Evolutionary conservation across 2,113 vertebrate species (phyloP).

Genomic region (Sminthopsis crassicaudata): DNA sequence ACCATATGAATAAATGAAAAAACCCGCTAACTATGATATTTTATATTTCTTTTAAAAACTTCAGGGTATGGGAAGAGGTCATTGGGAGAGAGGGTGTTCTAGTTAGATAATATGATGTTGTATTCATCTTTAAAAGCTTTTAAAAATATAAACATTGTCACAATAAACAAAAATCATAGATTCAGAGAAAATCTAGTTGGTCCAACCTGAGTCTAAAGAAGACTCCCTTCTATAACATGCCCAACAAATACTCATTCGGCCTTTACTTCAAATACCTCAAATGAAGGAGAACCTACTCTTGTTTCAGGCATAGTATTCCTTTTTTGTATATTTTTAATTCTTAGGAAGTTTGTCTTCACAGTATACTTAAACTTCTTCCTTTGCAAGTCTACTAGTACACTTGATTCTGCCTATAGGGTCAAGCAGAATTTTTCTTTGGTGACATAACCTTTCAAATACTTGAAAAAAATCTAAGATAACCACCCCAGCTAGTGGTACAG

Average conservation of each 20-base stretch:
- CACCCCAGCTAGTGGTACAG: background rate
- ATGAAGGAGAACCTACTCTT: background rate
- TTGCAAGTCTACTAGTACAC: background rate
- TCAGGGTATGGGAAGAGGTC: background rate
- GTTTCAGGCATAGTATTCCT: background rate
- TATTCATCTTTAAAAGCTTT: constrained; percentile 9
- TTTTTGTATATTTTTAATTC: background rate
- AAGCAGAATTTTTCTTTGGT: background rate
- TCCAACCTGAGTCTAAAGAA: background rate
- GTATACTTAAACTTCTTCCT: background rate
- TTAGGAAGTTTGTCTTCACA: background rate
- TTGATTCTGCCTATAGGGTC: background rate
- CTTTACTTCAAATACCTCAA: background rate
- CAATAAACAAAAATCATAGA: background rate
- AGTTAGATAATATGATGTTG: background rate
- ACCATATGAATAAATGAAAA: constrained; percentile 18
- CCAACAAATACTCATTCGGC: background rate
- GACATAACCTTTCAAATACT: background rate
- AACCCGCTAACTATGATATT: background rate
- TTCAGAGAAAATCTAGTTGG: background rate
- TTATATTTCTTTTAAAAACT: constrained; percentile 18
- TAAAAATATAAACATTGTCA: background rate
- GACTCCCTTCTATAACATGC: background rate
- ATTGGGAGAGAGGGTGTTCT: background rate
- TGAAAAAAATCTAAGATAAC: background rate